A percentile compares a stretch with the other conserved stretches of the same genome.
These are phyloP conservation scores for Misgurnus anguillicaudatus DNA, from an alignment of 2,113 vertebrate genomes.

Conservation along the genomic window DNA sequence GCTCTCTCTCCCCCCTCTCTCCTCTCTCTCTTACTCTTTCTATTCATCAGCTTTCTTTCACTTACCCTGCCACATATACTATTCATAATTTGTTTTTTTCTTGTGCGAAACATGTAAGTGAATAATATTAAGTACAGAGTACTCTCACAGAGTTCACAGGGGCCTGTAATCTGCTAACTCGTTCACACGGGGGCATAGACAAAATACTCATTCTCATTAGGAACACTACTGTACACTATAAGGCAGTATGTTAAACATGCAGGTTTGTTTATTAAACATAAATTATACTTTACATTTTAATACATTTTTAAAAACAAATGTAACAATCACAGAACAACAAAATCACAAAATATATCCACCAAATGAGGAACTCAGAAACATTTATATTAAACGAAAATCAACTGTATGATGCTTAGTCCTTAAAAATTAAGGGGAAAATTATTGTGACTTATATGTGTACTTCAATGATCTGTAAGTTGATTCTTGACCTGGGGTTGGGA, in stretches of 20 bases:
- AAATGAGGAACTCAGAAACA: no score
- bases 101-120: slow-evolving; percentile 22
- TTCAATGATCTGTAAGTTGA: no score
- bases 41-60: slow-evolving; percentile 23
- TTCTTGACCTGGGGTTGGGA: neutral
- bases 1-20: slow-evolving; percentile 19
- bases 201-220: slow-evolving; percentile 7
- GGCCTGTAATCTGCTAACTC: neutral
- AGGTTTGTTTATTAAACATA: no score
- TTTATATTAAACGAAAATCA: no score
- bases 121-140: no score
- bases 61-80: slow-evolving; percentile 12
- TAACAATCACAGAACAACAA: no score
- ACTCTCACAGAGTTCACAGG: neutral
- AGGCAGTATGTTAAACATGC: neutral
- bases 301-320: no score
- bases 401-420: no score
- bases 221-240: neutral
- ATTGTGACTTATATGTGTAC: no score
- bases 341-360: no score
- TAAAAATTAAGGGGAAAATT: no score
- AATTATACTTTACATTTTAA: no score
- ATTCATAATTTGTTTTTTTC: slow-evolving; percentile 36
- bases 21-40: slow-evolving; percentile 20
- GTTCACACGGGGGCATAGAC: neutral